Conservation (phyloP, 2,888 invertebrate genomes). For the Hylaea fasciaria region DNA sequence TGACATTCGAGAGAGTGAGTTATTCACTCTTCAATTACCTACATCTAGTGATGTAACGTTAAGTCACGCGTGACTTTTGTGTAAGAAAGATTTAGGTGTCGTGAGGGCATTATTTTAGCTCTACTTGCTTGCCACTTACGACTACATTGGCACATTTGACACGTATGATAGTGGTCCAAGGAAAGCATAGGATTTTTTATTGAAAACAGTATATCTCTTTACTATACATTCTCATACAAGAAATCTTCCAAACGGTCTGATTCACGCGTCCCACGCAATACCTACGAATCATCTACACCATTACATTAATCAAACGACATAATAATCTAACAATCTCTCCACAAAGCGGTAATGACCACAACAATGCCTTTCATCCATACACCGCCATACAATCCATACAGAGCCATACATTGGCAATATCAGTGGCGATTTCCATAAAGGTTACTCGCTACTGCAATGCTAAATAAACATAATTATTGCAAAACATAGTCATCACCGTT, state of each 20-base stretch:
- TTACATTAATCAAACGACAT: slow-evolving; percentile 11
- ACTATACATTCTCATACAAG: not conserved
- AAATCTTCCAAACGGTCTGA: not conserved
- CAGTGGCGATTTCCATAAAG: slow-evolving; percentile 59
- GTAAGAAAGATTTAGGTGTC: not conserved
- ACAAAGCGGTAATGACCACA: slow-evolving; percentile 21
- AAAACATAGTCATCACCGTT: slow-evolving; percentile 45
- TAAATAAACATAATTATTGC: slow-evolving; percentile 67
- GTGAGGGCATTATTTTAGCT: too few species aligned
- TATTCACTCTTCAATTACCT: slow-evolving; percentile 4
- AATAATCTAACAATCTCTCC: slow-evolving; percentile 19
- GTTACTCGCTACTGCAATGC: slow-evolving; percentile 52
- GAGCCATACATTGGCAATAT: slow-evolving; percentile 26
- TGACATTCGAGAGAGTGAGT: slow-evolving; percentile 25
- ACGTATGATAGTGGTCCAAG: too few species aligned
- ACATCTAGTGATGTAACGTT: slow-evolving; percentile 10
- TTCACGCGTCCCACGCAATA: slow-evolving; percentile 3
- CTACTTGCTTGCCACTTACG: too few species aligned
- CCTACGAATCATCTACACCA: slow-evolving; percentile 3
- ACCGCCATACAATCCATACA: slow-evolving; percentile 20
- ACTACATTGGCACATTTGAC: too few species aligned
- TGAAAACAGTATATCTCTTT: too few species aligned
- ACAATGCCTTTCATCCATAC: slow-evolving; percentile 20
- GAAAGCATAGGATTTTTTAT: too few species aligned
- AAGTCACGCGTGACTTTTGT: slow-evolving; percentile 13